Base-by-base conservation (phyloP, 2,888 invertebrate genomes). In the Lycocerus yunnanus region DNA sequence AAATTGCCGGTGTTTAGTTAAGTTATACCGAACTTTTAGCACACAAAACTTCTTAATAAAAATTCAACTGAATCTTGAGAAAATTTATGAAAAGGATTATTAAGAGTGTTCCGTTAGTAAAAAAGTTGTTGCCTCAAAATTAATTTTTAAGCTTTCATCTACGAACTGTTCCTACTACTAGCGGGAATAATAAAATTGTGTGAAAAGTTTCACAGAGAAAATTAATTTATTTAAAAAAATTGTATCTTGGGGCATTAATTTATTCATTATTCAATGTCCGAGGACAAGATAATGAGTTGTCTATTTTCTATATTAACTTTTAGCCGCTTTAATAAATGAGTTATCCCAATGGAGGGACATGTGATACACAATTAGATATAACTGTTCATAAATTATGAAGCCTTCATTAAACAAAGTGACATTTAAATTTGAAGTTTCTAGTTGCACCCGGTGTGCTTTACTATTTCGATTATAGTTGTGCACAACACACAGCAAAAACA, bases 281-380 rank as follows among this genome's bases (percentile, higher is more conserved):
- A 72, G 61, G 71, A 71, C 24, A 71, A 61, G 68, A 71, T 74
- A 74, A 74, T 71, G 68, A 74, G 71, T 74, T 69, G 69, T 73
- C 74, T 70, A 74, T 70, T 71, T 74, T 74, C 74, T 67, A 63
- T 60, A 74, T 71, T 71, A 74, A 74, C 71, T 74, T 74, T 74
- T 74, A 74, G 68, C 74, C 66, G 66, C 71, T 68, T 68, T 75
- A 75, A 75, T 75, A 75, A 75, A 75, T 75, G 75, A 75, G 69
- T 69, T 65, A 66, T 72, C 75, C 59, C 75, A 66, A 65, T 16
- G 69, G 69, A 72, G 72, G 61, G 75, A 75, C 72, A 75, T 72
- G 72, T 75, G 75, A 75, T 75, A 75, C 75, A 70, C 75, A 75
- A 75, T 75, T 75, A 75, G 72, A 72, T 75, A 69, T 69, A 75